These are phyloP conservation scores for Dryas iulia DNA, from an alignment of 1,140 invertebrate genomes.

Conservation along the genomic window DNA sequence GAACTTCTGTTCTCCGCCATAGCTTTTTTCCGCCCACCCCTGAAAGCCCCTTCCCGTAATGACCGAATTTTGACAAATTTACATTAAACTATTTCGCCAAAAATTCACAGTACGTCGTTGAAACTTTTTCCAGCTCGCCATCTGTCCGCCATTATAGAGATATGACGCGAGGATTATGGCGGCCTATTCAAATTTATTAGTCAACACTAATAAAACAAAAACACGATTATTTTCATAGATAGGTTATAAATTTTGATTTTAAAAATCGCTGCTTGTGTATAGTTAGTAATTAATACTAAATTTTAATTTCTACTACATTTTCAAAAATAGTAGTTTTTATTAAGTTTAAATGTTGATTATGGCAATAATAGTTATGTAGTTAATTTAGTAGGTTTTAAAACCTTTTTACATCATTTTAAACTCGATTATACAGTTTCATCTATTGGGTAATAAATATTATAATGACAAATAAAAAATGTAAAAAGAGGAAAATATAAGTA, in stretches of 20 bases:
- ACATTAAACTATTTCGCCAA: conserved; percentile 25
- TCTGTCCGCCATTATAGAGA: conserved; percentile 54
- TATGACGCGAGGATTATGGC: conserved; percentile 50
- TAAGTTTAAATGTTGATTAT: neutral
- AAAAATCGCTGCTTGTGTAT: neutral
- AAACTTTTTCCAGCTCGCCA: neutral
- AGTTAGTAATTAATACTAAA: neutral
- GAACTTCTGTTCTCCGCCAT: conserved; percentile 81
- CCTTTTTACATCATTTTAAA: no score
- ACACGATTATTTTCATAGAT: neutral
- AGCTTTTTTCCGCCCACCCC: conserved; percentile 52
- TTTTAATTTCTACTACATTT: neutral
- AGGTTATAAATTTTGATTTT: neutral
- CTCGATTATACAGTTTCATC: neutral
- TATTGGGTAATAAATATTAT: neutral
- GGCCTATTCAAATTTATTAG: conserved; percentile 45
- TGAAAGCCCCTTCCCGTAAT: conserved; percentile 40
- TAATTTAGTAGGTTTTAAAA: neutral
- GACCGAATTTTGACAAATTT: conserved; percentile 43
- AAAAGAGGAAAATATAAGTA: no score
- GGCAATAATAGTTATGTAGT: neutral
- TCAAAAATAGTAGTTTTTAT: neutral
- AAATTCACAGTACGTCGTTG: neutral
- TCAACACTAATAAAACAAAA: neutral
- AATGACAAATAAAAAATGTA: neutral